Evolutionary conservation across 2,797 vertebrate species (phyloP).

Genomic region (Anguilla pacifica): DNA sequence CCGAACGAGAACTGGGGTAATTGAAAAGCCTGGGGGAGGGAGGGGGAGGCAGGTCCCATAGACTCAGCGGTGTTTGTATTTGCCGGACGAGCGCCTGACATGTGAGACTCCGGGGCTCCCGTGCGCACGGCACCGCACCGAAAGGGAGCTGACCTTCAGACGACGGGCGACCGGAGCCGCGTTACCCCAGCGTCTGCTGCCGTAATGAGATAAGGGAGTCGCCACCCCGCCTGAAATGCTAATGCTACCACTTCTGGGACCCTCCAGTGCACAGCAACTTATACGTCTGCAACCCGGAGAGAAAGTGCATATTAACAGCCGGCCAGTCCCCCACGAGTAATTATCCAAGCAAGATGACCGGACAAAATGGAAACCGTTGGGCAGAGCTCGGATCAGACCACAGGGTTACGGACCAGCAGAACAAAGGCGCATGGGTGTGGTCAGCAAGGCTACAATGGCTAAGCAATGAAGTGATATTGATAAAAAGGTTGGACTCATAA

Average conservation of each 20-base stretch:
- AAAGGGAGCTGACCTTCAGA: conserved; percentile 51
- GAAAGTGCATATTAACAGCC: neutral
- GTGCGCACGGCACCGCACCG: neutral
- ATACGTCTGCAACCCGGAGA: neutral
- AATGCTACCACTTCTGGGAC: conserved; percentile 24
- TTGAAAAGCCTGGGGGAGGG: conserved; percentile 56
- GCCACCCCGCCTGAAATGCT: conserved; percentile 34
- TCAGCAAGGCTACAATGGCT: neutral
- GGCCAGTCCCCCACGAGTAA: neutral
- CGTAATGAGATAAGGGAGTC: conserved; percentile 55
- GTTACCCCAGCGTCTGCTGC: conserved; percentile 42
- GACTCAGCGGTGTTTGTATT: neutral
- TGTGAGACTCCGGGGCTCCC: neutral
- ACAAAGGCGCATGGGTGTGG: neutral
- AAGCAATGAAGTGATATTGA: neutral
- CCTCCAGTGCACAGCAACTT: conserved; percentile 5
- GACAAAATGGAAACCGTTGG: neutral
- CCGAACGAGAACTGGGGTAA: conserved; percentile 44
- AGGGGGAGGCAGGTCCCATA: neutral
- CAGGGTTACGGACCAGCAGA: neutral
- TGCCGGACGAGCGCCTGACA: neutral
- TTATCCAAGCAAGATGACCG: neutral
- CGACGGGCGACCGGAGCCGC: conserved; percentile 39
- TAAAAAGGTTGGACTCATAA: neutral
- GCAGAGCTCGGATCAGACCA: neutral